A percentile compares a stretch with the other conserved stretches of the same genome.
phyloP scores from a whole-genome alignment of 1,140 invertebrate genomes.

The Colletes latitarsis region DNA sequence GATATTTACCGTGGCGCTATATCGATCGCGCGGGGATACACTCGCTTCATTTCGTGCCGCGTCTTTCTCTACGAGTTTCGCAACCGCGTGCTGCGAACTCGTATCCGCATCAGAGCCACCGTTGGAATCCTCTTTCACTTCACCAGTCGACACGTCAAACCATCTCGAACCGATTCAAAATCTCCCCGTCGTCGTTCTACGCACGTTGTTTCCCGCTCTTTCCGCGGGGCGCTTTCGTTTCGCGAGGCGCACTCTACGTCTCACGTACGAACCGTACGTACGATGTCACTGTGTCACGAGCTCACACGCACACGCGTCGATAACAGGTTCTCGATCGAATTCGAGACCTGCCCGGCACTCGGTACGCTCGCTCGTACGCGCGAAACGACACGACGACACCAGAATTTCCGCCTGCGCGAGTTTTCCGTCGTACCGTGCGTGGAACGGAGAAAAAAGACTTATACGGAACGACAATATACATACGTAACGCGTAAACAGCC shows the following conservation, averaged over 20 bases:
- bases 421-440: neutral
- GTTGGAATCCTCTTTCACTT: neutral
- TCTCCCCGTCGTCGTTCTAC: no score
- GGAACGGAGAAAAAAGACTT: neutral
- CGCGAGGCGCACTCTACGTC: no score
- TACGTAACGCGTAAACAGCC: slow-evolving; percentile 24
- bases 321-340: slow-evolving; percentile 35
- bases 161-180: slow-evolving; percentile 5
- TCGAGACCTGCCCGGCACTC: neutral
- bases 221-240: neutral
- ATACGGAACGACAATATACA: neutral
- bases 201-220: slow-evolving; percentile 48
- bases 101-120: neutral
- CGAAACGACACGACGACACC: neutral
- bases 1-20: slow-evolving; percentile 54
- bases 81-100: no score
- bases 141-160: neutral
- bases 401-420: neutral
- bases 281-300: slow-evolving; percentile 59
- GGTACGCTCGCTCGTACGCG: neutral
- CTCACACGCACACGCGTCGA: slow-evolving; percentile 17
- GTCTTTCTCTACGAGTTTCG: slow-evolving; percentile 43
- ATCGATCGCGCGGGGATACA: slow-evolving; percentile 61
- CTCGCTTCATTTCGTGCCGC: slow-evolving; percentile 60
- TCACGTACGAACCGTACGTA: neutral